Evolutionary conservation across 2,113 vertebrate species (phyloP).

Genomic region (Mobula hypostoma): DNA sequence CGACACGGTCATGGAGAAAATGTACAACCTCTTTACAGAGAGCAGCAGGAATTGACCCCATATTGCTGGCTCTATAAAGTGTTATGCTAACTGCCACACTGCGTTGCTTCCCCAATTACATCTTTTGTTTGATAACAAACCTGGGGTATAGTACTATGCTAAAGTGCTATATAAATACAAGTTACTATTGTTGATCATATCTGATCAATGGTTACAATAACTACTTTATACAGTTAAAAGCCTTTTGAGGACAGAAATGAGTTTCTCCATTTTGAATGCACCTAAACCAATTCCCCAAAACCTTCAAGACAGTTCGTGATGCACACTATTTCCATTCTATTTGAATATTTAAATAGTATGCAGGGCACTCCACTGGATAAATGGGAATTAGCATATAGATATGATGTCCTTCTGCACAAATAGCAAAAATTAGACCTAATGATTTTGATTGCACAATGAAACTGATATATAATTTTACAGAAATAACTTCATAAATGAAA

Average conservation of each 20-base stretch:
- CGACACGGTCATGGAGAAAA: too few relatives aligned
- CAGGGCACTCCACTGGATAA: not conserved
- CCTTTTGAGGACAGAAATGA: not conserved
- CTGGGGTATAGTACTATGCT: not conserved
- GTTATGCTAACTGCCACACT: too few relatives aligned
- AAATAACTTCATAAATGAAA: constrained; percentile 34
- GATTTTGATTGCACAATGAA: not conserved
- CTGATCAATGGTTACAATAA: not conserved
- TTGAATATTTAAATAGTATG: constrained; percentile 31
- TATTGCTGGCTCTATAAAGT: too few relatives aligned
- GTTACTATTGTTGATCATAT: not conserved
- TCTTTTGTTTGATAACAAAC: not conserved
- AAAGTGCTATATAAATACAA: not conserved
- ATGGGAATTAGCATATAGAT: constrained; percentile 33
- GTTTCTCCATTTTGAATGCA: not conserved
- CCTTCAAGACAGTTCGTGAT: not conserved
- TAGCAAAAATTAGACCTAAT: constrained; percentile 4
- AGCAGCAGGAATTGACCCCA: too few relatives aligned
- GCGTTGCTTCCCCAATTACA: too few relatives aligned
- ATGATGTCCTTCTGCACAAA: constrained; percentile 5
- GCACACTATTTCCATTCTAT: not conserved
- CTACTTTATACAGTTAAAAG: not conserved
- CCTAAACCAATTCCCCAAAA: not conserved
- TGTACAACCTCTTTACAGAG: too few relatives aligned
- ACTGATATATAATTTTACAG: constrained; percentile 30